phyloP scores from a whole-genome alignment of 1,140 invertebrate genomes.

The Apocrypta bakeri region DNA sequence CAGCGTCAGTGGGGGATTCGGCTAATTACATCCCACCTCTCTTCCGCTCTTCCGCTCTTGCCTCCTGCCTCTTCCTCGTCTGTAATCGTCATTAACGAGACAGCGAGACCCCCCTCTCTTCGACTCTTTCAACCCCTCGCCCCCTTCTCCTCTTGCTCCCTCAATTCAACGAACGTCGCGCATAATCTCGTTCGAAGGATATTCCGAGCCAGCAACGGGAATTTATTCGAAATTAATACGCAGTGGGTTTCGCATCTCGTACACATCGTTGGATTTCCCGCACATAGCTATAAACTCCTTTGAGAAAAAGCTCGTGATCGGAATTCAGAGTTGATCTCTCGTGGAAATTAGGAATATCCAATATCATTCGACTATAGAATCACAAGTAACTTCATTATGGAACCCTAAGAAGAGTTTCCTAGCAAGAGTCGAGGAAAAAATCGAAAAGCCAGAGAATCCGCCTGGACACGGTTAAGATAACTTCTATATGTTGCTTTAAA shows the following conservation, averaged over 20 bases:
- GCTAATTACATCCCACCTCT: conserved; percentile 18
- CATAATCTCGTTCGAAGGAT: conserved; percentile 33
- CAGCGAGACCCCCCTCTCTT: conserved; percentile 2
- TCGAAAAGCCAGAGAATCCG: background rate
- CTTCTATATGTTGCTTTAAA: background rate
- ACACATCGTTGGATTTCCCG: background rate
- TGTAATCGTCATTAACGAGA: conserved; percentile 42
- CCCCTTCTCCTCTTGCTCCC: background rate
- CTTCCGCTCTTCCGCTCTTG: background rate
- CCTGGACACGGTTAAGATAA: no score
- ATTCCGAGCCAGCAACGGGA: conserved; percentile 1
- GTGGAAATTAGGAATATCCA: conserved; percentile 68
- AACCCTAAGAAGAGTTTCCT: conserved; percentile 11
- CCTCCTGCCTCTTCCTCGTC: background rate
- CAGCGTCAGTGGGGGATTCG: background rate
- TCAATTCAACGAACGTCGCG: background rate
- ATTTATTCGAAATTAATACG: conserved; percentile 59
- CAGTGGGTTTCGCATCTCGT: background rate
- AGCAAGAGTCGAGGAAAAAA: background rate
- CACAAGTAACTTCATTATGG: conserved; percentile 66
- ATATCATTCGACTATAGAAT: conserved; percentile 60
- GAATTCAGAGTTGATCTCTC: conserved; percentile 53
- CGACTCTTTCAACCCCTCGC: no score
- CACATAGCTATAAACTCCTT: background rate
- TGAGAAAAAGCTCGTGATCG: conserved; percentile 37